phyloP scores from a whole-genome alignment of 2,113 vertebrate genomes.

The Polyodon spathula region DNA sequence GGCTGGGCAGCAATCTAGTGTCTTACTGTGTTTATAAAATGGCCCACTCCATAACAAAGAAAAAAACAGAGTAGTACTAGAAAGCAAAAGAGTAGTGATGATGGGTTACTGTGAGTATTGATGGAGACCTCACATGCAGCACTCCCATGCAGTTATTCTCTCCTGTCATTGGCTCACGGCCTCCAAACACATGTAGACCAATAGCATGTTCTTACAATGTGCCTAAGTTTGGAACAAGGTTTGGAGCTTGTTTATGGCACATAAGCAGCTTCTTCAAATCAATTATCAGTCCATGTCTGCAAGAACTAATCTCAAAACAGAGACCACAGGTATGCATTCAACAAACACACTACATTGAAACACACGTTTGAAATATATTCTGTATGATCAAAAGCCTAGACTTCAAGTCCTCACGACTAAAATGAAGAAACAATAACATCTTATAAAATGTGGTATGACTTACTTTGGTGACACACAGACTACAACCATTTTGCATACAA shows the following conservation, averaged over 20 bases:
- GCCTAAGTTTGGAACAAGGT: too few species aligned
- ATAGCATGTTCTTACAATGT: too few species aligned
- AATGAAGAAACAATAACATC: neutral
- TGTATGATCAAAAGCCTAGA: neutral
- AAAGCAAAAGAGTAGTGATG: too few species aligned
- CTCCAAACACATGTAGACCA: too few species aligned
- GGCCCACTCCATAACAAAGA: too few species aligned
- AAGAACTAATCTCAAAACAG: conserved; percentile 7
- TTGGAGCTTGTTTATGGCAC: neutral
- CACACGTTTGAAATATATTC: conserved; percentile 11
- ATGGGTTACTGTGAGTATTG: too few species aligned
- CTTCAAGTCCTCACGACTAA: neutral
- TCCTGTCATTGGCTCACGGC: too few species aligned
- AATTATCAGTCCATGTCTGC: conserved; percentile 28
- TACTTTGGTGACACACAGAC: neutral
- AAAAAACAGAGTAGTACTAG: too few species aligned
- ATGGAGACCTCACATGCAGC: too few species aligned
- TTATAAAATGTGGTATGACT: neutral
- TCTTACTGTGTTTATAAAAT: too few species aligned
- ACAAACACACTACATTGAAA: conserved; percentile 23
- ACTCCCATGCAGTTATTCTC: too few species aligned
- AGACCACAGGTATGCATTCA: conserved; percentile 24
- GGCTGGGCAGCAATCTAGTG: too few species aligned
- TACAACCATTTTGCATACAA: neutral
- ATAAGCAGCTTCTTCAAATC: conserved; percentile 14